Conservation (phyloP, 2,888 invertebrate genomes). For the Rotaria macrura region DNA sequence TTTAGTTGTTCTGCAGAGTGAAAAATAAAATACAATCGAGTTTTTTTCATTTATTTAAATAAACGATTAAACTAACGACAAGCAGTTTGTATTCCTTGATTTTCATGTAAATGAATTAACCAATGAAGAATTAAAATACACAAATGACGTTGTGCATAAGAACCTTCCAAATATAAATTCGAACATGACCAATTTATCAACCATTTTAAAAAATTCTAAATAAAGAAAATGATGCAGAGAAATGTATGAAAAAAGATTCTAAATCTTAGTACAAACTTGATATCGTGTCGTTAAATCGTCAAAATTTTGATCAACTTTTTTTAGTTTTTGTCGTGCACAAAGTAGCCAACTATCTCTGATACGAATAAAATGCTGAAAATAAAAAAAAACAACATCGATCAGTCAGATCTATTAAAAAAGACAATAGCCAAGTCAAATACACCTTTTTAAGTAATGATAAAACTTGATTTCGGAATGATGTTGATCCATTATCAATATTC, state of each 20-base stretch:
- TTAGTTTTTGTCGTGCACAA: neutral
- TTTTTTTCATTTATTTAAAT: neutral
- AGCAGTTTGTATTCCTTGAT: neutral
- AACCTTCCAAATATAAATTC: neutral
- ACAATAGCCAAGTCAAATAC: neutral
- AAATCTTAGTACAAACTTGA: neutral
- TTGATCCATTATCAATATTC: conserved; percentile 24
- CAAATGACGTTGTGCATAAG: neutral
- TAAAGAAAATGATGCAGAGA: too few relatives aligned
- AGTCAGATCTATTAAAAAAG: too few relatives aligned
- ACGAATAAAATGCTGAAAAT: conserved; percentile 18
- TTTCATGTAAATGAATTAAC: neutral
- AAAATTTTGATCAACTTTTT: neutral
- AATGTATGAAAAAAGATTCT: too few relatives aligned
- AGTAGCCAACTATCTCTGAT: conserved; percentile 29
- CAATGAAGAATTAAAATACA: neutral
- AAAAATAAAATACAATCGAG: neutral
- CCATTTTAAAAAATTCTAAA: neutral
- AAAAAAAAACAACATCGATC: neutral
- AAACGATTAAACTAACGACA: neutral
- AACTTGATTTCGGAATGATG: conserved; percentile 24
- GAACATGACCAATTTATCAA: neutral
- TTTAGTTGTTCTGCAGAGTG: neutral
- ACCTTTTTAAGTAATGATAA: conserved; percentile 26
- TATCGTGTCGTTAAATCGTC: neutral